Conservation (phyloP, 1,140 invertebrate genomes). For the Antheraea mylitta region DNA sequence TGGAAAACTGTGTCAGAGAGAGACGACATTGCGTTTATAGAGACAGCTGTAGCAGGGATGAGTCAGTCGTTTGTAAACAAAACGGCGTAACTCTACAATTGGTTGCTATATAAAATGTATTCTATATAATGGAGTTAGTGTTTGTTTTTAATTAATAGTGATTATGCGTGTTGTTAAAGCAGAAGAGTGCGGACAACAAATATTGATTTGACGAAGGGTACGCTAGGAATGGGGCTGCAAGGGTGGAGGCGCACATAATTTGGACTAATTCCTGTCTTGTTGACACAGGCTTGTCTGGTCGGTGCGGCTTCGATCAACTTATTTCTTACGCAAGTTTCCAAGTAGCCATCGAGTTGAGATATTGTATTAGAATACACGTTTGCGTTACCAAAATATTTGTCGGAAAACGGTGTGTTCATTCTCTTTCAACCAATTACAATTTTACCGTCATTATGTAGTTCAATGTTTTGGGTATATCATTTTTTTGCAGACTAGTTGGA, state of each 20-base stretch:
- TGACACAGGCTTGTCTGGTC: constrained; percentile 71
- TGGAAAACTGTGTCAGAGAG: constrained; percentile 63
- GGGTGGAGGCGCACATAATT: constrained; percentile 63
- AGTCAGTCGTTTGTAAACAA: constrained; percentile 33
- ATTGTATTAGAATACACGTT: neutral
- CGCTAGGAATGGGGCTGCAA: constrained; percentile 24
- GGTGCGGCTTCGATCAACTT: constrained; percentile 52
- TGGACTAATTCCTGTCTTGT: constrained; percentile 75
- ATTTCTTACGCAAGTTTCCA: constrained; percentile 19
- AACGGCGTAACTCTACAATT: constrained; percentile 28
- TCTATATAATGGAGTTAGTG: constrained; percentile 6
- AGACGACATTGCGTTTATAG: constrained; percentile 71
- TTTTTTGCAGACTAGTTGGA: no score
- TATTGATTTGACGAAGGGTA: constrained; percentile 72
- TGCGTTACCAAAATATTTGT: constrained; percentile 1
- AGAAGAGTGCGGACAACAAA: constrained; percentile 78
- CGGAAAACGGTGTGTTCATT: neutral
- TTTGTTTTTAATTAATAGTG: constrained; percentile 20
- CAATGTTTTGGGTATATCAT: no score
- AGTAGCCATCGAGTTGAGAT: neutral
- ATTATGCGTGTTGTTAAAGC: constrained; percentile 71
- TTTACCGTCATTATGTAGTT: no score
- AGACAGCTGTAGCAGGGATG: constrained; percentile 69
- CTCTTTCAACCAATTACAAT: no score
- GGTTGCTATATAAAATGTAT: neutral